phyloP scores from a whole-genome alignment of 2,113 vertebrate genomes.

The Setophaga coronata region DNA sequence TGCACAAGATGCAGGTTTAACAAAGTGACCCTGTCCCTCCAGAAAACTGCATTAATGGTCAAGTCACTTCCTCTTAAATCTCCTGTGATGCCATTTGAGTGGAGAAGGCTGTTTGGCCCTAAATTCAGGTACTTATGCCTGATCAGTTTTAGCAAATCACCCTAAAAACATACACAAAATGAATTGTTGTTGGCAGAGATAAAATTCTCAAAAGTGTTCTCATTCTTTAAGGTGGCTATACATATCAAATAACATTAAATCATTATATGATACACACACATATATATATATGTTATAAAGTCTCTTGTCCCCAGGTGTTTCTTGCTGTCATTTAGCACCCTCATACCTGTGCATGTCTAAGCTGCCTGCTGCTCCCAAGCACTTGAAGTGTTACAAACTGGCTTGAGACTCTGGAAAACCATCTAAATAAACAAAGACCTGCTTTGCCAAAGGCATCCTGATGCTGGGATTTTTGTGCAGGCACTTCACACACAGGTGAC shows the following conservation, averaged over 20 bases:
- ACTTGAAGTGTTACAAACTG: not conserved
- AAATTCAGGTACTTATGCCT: not conserved
- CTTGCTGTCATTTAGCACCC: not conserved
- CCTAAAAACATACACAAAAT: not conserved
- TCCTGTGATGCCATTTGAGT: not conserved
- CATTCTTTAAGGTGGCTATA: not conserved
- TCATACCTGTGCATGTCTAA: not conserved
- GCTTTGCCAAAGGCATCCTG: not conserved
- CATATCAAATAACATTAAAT: not conserved
- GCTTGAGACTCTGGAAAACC: not conserved
- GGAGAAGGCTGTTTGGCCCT: not conserved
- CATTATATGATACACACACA: fast-evolving
- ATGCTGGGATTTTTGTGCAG: not conserved
- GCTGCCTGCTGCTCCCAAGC: not conserved
- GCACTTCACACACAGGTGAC: not conserved
- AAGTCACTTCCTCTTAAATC: not conserved
- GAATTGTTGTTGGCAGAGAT: not conserved
- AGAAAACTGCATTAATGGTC: not conserved
- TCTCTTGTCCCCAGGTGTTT: not conserved
- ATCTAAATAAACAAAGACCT: not conserved
- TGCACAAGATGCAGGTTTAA: not conserved
- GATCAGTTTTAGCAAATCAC: not conserved
- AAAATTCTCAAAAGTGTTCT: not conserved
- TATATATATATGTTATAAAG: too few species aligned
- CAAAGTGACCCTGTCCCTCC: not conserved